A percentile compares a stretch with the other conserved stretches of the same genome.
Conservation (phyloP, 53 echinoderm and acorn worm genomes). For the Mesocentrotus franciscanus region DNA sequence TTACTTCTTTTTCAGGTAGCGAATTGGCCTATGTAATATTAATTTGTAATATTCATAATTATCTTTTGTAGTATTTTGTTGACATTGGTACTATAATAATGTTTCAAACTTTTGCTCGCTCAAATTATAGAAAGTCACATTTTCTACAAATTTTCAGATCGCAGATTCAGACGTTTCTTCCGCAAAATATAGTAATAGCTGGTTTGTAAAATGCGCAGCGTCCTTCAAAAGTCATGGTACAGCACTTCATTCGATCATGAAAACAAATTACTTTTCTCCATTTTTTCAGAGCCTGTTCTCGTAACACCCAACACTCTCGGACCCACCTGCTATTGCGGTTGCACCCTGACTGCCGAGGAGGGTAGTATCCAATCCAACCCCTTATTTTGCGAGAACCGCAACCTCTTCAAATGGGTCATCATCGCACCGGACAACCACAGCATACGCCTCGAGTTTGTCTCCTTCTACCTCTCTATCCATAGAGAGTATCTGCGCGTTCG, state of each 20-base stretch:
- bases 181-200: too few species aligned
- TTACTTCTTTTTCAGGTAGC: too few species aligned
- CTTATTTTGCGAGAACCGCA: slow-evolving; percentile 65
- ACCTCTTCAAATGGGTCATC: slow-evolving; percentile 75
- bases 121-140: too few species aligned
- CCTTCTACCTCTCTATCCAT: slow-evolving; percentile 83
- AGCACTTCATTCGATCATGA: not conserved
- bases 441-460: slow-evolving; percentile 80
- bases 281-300: not conserved
- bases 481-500: slow-evolving; percentile 88
- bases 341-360: slow-evolving; percentile 61
- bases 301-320: slow-evolving; percentile 23
- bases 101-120: too few species aligned
- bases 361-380: slow-evolving; percentile 81
- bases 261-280: not conserved
- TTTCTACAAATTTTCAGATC: too few species aligned
- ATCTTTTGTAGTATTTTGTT: too few species aligned
- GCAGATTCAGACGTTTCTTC: too few species aligned
- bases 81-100: too few species aligned
- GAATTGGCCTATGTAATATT: too few species aligned
- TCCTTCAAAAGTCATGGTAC: too few species aligned
- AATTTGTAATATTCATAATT: too few species aligned
- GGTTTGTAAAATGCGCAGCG: too few species aligned
- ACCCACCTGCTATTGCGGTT: slow-evolving; percentile 84
- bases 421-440: slow-evolving; percentile 68